These are phyloP conservation scores for Halocynthia aurantium DNA, from an alignment of 23 tunicate genomes.

Conservation along the genomic window DNA sequence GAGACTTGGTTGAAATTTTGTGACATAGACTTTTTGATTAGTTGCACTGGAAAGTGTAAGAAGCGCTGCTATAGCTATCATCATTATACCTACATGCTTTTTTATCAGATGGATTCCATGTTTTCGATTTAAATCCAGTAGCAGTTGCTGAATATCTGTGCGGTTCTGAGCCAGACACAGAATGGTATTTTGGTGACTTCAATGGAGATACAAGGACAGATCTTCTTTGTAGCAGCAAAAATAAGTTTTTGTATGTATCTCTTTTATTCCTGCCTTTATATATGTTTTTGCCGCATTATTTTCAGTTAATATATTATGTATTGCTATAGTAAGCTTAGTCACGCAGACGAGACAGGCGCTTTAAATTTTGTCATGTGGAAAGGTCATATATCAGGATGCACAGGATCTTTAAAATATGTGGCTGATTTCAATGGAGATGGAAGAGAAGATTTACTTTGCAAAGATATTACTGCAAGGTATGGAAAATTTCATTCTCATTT, in stretches of 20 bases:
- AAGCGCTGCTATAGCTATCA: no score
- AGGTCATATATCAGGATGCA: not conserved
- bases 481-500: not conserved
- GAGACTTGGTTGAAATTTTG: no score
- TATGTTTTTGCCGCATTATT: no score
- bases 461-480: no score
- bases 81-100: no score
- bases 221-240: not conserved
- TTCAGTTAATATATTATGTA: no score
- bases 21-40: no score
- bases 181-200: constrained; percentile 10
- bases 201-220: not conserved
- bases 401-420: not conserved
- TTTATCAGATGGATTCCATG: not conserved
- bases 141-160: not conserved
- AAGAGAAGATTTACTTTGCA: no score
- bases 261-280: no score
- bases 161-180: not conserved
- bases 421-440: no score
- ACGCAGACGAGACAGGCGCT: not conserved
- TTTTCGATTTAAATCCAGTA: not conserved
- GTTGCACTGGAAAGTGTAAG: no score
- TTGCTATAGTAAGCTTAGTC: not conserved
- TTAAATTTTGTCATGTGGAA: not conserved
- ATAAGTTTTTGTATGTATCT: no score